Percentiles rank a stretch among this genome's conserved stretches.
Evolutionary conservation across 2,113 vertebrate genomes (phyloP).

Genomic region (Antennarius striatus): DNA sequence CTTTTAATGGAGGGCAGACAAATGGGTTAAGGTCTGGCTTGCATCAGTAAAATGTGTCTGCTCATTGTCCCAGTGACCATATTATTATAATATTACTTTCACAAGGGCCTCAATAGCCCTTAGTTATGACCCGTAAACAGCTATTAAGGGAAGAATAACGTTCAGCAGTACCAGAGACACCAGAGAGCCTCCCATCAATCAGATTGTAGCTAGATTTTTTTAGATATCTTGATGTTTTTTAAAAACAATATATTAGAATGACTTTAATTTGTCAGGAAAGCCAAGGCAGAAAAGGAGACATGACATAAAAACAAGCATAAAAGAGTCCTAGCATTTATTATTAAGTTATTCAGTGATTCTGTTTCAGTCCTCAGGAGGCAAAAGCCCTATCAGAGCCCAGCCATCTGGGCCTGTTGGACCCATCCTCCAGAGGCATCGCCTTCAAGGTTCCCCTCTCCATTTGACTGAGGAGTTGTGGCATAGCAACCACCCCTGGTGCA

Average conservation of each 20-base stretch:
- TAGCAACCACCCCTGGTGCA: conserved; percentile 50
- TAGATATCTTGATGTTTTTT: background rate
- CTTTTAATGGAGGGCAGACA: conserved; percentile 53
- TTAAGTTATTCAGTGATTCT: conserved; percentile 10
- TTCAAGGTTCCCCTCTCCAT: conserved; percentile 45
- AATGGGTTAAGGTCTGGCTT: conserved; percentile 61
- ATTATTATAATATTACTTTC: conserved; percentile 44
- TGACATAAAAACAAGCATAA: background rate
- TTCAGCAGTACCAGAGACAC: conserved; percentile 26
- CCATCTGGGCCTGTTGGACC: conserved; percentile 59
- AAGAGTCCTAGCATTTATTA: conserved; percentile 21
- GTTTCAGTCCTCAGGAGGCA: conserved; percentile 32
- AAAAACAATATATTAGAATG: background rate
- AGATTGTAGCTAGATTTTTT: background rate
- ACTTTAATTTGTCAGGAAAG: too few relatives aligned
- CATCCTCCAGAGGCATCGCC: conserved; percentile 40
- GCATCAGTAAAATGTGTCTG: conserved; percentile 60
- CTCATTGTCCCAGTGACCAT: conserved; percentile 49
- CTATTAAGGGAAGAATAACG: conserved; percentile 55
- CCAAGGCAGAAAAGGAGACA: too few relatives aligned
- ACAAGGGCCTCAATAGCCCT: conserved; percentile 52
- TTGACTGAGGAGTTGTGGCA: conserved; percentile 64
- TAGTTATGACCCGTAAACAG: conserved; percentile 47
- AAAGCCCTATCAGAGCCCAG: conserved; percentile 34
- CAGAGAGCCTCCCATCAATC: conserved; percentile 16